Evolutionary conservation across 2,797 vertebrate genomes (phyloP), one percentile per base, ranked within the genome.

Genomic region (Borostomias antarcticus): DNA sequence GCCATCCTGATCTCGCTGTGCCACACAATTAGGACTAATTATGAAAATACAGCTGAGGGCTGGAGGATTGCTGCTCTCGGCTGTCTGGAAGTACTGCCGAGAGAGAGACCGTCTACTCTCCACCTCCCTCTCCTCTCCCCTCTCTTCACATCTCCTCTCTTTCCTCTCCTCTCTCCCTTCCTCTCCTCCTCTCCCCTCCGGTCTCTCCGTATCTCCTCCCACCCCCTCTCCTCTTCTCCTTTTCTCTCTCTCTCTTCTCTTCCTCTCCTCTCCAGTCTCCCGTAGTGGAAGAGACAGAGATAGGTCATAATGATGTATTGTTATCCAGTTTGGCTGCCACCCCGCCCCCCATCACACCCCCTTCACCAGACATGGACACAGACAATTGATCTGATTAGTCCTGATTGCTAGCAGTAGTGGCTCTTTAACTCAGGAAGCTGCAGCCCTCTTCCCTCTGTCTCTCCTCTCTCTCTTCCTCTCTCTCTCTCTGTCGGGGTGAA

Each of bases 11-110:
- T 69, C 68, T 69, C 17, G 63, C 54, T 52, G 52, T 43, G 65
- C 68, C 25, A 45, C 21, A 28, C 82, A 82, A 84, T 84, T 83
- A 83, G 57, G 56, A 50, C 59, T 70, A 75, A 82, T 83, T 82
- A 83, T 75, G 62, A 77, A 86, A 73, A 82, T 73, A 68, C 68
- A 80, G 64, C 48, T 84, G 77, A 76, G 64, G 62, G 47, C 60
- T 57, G 45, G 53, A 53, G 51, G 15, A 21, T 13, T 17, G 9
- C 68, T 69, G 62, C n/a, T 45, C 17, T n/a, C 17, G 7, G 40
- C 40, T 45, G 40, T 45, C 40, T 45, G 40, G 17, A 45, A n/a
- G n/a, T 45, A n/a, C 15, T 45, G 40, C 50, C 9, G 19, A 6
- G 50, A 25, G 21, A 25, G n/a, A n/a, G n/a, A n/a, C n/a, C n/a